Percentiles rank a stretch among this genome's conserved stretches.
These are phyloP conservation scores for Arrhopalites spinosus DNA, from an alignment of 2,888 invertebrate genomes.

Conservation along the genomic window DNA sequence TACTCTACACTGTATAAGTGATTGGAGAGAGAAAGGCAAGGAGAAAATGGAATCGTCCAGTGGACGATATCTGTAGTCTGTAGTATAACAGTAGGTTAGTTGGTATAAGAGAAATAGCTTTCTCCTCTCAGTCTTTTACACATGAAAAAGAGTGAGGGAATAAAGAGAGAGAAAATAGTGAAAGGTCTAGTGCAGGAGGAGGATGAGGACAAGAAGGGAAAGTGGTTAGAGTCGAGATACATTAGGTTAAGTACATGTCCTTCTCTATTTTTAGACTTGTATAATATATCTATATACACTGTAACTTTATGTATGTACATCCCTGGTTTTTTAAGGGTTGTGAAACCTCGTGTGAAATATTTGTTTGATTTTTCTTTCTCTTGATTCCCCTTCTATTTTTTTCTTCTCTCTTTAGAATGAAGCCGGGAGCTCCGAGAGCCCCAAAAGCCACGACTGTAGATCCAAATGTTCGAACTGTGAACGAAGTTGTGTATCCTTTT, in stretches of 20 bases:
- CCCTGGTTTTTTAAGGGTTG: background rate
- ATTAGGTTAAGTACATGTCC: slow-evolving; percentile 13
- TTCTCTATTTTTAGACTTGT: background rate
- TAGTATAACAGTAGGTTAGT: background rate
- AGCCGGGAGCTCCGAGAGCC: slow-evolving; percentile 55
- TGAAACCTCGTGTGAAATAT: slow-evolving; percentile 3
- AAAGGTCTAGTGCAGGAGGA: too few species aligned
- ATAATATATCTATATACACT: background rate
- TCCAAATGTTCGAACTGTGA: slow-evolving; percentile 56
- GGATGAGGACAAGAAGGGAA: too few species aligned
- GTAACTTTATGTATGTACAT: background rate
- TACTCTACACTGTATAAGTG: background rate
- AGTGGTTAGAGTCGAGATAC: background rate
- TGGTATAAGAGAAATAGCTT: background rate
- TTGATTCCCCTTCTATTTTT: background rate
- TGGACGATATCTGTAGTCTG: background rate
- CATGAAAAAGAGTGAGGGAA: background rate
- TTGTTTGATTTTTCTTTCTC: background rate
- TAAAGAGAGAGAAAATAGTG: background rate
- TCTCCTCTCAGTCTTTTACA: background rate
- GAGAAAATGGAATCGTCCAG: background rate
- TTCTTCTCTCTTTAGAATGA: slow-evolving; percentile 49
- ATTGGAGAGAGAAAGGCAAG: background rate
- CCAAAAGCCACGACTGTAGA: slow-evolving; percentile 50
- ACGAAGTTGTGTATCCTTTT: slow-evolving; percentile 59